phyloP scores from a whole-genome alignment of 2,113 vertebrate species.

The Albula goreensis region DNA sequence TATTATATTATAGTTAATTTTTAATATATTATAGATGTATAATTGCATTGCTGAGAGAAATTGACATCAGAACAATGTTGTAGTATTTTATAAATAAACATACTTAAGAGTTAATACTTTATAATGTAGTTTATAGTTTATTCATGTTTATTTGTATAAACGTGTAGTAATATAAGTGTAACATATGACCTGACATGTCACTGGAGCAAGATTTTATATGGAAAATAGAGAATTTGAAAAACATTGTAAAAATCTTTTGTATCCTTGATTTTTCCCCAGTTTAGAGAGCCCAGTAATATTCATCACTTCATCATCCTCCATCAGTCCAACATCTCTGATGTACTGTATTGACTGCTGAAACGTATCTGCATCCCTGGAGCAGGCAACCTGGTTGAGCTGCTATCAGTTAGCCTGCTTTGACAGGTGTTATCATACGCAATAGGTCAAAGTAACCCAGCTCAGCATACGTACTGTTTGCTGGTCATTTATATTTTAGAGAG shows the following conservation, averaged over 20 bases:
- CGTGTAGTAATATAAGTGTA: too few species aligned
- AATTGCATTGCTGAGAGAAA: background rate
- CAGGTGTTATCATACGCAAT: slow-evolving; percentile 2
- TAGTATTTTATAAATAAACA: too few species aligned
- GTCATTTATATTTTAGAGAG: background rate
- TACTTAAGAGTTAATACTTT: background rate
- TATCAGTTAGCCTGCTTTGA: slow-evolving; percentile 22
- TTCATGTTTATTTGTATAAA: too few species aligned
- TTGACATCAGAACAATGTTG: background rate
- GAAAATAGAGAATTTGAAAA: too few species aligned
- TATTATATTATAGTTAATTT: background rate
- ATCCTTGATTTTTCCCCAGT: slow-evolving; percentile 8
- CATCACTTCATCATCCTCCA: background rate
- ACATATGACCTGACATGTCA: too few species aligned
- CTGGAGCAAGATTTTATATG: too few species aligned
- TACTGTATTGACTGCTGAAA: slow-evolving; percentile 22
- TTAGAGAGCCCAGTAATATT: background rate
- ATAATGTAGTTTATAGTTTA: too few species aligned
- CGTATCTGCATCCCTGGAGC: slow-evolving; percentile 21
- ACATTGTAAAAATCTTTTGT: too few species aligned
- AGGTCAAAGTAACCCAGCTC: background rate
- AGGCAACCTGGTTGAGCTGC: background rate
- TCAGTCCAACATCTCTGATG: slow-evolving; percentile 3
- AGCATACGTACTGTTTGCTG: background rate
- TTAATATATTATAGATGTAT: background rate